Base-by-base conservation (phyloP, 2,888 invertebrate species). In the Neoitamus cyanurus region DNA sequence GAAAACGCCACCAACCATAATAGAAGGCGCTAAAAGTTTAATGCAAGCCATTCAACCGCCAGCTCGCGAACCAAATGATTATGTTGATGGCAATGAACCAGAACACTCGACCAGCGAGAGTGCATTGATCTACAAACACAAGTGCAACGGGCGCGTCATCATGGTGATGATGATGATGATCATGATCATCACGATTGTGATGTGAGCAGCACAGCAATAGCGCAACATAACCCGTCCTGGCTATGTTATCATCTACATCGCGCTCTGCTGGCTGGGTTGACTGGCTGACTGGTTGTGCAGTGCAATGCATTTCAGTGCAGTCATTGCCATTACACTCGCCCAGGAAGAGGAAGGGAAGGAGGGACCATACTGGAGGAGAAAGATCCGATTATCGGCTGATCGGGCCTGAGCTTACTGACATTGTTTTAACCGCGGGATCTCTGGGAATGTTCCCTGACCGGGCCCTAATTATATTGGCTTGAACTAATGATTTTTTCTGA, bases 1-100 rank as follows among this genome's bases (percentile, higher is more conserved):
- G 20, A 30, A 78, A 78, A 78, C 20, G 28, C 78, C 48, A 78
- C 58, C 78, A 58, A 3, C 78, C 48, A 31, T 31, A 42, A 46
- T 42, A 31, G 31, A 58, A 78, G 78, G 78, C 48, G 78, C 78
- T 78, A 48, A 78, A 78, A 48, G 58, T 58, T 58, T 37, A 48
- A 78, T 48, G 78, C 78, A 58, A 42, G 48, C 31, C 78, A 58
- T 48, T 78, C 78, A 75, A 75, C 58, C 58, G 31, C 28, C 20
- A 68, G 68, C 80, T 31, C 48, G 68, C 80, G 46, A 25, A 80
- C 37, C n/a, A 37, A 69, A 37, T 30, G 36, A 84, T 78, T 77
- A 77, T 77, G 84, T 37, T 88, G 89, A 90, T 91, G 91, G 91
- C 91, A 91, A 91, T 91, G 91, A 91, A 91, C 91, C 90, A 91